A percentile compares a stretch with the other conserved stretches of the same genome.
phyloP scores from a whole-genome alignment of 2,797 vertebrate genomes.

The Paratrypauchen microcephalus region DNA sequence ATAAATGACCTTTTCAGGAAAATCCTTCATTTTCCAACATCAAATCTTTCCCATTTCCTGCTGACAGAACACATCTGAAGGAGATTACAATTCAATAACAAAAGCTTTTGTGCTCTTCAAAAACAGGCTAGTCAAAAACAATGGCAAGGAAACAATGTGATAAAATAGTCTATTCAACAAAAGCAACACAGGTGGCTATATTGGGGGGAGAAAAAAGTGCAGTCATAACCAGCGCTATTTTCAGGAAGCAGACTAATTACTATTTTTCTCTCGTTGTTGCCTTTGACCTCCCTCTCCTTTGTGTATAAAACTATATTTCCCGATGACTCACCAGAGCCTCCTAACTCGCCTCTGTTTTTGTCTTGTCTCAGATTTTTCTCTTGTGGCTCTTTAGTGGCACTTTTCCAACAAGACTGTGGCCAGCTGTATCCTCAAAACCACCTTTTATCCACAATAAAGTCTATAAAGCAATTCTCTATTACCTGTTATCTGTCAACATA shows the following conservation, averaged over 20 bases:
- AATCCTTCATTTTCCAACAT: neutral
- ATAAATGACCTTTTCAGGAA: neutral
- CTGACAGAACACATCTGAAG: neutral
- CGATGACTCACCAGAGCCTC: constrained; percentile 37
- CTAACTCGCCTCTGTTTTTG: constrained; percentile 16
- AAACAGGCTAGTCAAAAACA: neutral
- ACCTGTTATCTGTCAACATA: constrained; percentile 12
- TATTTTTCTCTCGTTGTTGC: constrained; percentile 2
- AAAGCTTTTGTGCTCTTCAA: neutral
- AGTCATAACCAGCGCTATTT: neutral
- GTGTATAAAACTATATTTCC: constrained; percentile 15
- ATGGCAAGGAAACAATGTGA: neutral
- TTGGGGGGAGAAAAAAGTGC: neutral
- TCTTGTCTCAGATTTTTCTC: constrained; percentile 2
- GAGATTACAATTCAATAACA: neutral
- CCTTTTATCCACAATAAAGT: constrained; percentile 6
- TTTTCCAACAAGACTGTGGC: constrained; percentile 1
- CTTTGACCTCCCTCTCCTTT: constrained; percentile 6
- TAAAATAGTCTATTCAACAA: neutral
- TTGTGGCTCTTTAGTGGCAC: constrained; percentile 13
- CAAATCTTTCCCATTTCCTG: neutral
- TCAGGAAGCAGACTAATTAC: neutral
- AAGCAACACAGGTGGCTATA: neutral
- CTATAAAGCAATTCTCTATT: neutral
- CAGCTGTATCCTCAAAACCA: constrained; percentile 20